A percentile compares a stretch with the other conserved stretches of the same genome.
Conservation (phyloP, 2,113 vertebrate genomes). For the Sinocyclocheilus anophthalmus region DNA sequence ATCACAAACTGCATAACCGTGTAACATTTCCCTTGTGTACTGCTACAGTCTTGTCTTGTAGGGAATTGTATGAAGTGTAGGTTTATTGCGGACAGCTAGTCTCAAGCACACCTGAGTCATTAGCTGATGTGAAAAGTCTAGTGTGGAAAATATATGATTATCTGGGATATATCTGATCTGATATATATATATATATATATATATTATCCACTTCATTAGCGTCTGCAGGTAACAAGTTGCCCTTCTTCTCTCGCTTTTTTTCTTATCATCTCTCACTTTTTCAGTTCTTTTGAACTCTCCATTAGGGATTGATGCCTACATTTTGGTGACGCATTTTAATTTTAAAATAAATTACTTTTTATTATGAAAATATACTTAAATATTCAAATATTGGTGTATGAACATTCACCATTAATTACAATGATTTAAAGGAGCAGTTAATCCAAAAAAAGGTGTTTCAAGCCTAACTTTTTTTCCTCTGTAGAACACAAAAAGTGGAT, state of each 20-base stretch:
- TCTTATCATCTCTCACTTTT: not conserved
- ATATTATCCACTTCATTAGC: not conserved
- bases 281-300: not conserved
- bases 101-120: slow-evolving; percentile 13
- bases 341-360: not conserved
- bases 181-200: too few relatives aligned
- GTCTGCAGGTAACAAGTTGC: not conserved
- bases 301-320: not conserved
- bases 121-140: slow-evolving; percentile 3
- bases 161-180: not conserved
- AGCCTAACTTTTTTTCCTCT: not conserved
- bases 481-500: not conserved
- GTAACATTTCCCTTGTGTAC: not conserved
- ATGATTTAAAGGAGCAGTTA: not conserved
- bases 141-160: not conserved
- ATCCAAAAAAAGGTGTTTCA: not conserved
- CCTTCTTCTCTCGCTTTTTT: not conserved
- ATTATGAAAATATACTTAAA: too few relatives aligned
- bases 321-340: not conserved
- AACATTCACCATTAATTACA: not conserved
- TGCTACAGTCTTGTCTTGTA: not conserved
- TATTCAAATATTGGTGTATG: not conserved
- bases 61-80: not conserved
- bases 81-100: not conserved
- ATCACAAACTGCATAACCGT: not conserved